A percentile compares a stretch with the other conserved stretches of the same genome.
These are phyloP conservation scores for Reticulitermes lucifugus DNA, from an alignment of 2,888 invertebrate genomes.

Conservation along the genomic window DNA sequence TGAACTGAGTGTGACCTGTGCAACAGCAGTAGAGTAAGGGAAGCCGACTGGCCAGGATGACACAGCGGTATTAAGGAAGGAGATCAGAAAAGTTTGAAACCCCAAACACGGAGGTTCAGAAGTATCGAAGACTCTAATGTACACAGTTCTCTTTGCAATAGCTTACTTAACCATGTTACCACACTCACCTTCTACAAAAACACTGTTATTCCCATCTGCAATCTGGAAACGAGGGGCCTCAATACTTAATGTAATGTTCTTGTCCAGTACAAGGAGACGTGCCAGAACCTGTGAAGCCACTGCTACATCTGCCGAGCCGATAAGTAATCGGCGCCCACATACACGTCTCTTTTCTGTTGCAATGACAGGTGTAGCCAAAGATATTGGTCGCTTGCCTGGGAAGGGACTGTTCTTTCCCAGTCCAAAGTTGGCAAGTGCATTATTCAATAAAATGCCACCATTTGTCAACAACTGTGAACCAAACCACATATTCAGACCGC, in stretches of 20 bases:
- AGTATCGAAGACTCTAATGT: too few relatives aligned
- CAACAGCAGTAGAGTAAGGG: too few relatives aligned
- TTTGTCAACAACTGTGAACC: slow-evolving; percentile 66
- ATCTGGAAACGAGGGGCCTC: slow-evolving; percentile 66
- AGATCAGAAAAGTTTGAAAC: too few relatives aligned
- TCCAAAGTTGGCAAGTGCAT: slow-evolving; percentile 56
- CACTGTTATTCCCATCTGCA: slow-evolving; percentile 33
- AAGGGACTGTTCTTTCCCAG: slow-evolving; percentile 47
- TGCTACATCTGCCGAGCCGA: slow-evolving; percentile 67
- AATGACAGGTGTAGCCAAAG: slow-evolving; percentile 58
- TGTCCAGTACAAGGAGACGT: slow-evolving; percentile 63
- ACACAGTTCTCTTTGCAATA: too few relatives aligned
- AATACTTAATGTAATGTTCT: slow-evolving; percentile 65
- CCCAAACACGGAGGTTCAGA: too few relatives aligned
- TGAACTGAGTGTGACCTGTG: too few relatives aligned
- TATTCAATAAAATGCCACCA: slow-evolving; percentile 69
- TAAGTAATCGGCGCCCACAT: slow-evolving; percentile 67
- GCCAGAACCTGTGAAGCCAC: slow-evolving; percentile 66
- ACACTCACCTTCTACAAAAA: slow-evolving; percentile 61
- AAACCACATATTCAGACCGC: slow-evolving; percentile 69
- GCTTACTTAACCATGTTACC: not conserved
- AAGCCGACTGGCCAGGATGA: too few relatives aligned
- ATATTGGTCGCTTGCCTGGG: slow-evolving; percentile 55
- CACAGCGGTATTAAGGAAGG: too few relatives aligned
- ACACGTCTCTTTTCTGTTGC: slow-evolving; percentile 58